Percentiles rank a stretch among this genome's conserved stretches.
Evolutionary conservation across 1,140 invertebrate genomes (phyloP).

Genomic region (Planococcus citri): DNA sequence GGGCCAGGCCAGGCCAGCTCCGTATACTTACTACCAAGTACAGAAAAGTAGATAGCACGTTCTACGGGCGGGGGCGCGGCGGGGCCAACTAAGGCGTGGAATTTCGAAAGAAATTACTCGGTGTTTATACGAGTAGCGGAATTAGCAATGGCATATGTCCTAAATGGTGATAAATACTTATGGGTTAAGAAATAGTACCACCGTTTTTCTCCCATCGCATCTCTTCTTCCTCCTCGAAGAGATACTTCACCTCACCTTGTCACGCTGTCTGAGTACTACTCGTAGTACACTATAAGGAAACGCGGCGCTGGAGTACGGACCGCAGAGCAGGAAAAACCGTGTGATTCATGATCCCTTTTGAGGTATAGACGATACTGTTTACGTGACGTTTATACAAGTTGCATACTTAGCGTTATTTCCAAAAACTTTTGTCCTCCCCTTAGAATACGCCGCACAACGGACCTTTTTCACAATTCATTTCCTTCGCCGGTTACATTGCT

Average conservation of each 20-base stretch:
- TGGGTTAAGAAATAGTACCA: neutral
- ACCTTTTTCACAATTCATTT: slow-evolving; percentile 7
- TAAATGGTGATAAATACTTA: neutral
- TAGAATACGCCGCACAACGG: neutral
- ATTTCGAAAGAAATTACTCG: neutral
- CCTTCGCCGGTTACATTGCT: neutral
- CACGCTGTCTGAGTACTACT: too few relatives aligned
- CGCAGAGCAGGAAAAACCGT: neutral
- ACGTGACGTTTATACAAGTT: slow-evolving; percentile 6
- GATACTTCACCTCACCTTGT: too few relatives aligned
- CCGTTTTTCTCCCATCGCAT: too few relatives aligned
- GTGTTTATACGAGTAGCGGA: slow-evolving; percentile 1
- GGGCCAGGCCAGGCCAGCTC: too few relatives aligned
- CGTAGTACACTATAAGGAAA: too few relatives aligned
- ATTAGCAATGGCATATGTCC: slow-evolving; percentile 2
- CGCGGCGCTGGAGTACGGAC: neutral
- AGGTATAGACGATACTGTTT: slow-evolving; percentile 3
- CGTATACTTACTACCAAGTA: too few relatives aligned
- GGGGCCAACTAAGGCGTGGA: neutral
- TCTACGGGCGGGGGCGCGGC: neutral
- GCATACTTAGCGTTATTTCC: neutral
- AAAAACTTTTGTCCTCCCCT: slow-evolving; percentile 1
- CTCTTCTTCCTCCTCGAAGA: too few relatives aligned
- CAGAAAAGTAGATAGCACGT: too few relatives aligned
- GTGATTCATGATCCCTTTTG: slow-evolving; percentile 6